Evolutionary conservation across 2,797 vertebrate genomes (phyloP), one percentile per base, ranked within the genome.

Genomic region (Arrhamphus sclerolepis): DNA sequence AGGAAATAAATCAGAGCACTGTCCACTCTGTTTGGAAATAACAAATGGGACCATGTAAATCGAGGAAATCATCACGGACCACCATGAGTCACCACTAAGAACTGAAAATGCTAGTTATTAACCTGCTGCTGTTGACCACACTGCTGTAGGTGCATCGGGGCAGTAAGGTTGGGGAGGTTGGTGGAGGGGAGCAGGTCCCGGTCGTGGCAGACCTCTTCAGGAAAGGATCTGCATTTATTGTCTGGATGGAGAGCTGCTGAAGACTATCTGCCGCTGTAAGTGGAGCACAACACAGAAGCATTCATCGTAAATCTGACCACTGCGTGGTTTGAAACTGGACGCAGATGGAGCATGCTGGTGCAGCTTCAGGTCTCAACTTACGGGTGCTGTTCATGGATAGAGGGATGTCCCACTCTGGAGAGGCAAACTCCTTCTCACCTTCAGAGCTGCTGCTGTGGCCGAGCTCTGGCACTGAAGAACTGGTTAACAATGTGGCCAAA

Each of bases 381-480:
- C 96, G 92, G 89, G 91, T 91, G 85, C 89, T 89, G 61, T 89
- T 85, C 86, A 94, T 95, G 82, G 91, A 90, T 59, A 97, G 81
- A 7, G 97, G 97, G 40, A 98, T 86, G 17, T 98, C 97, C 98
- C 98, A 99, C 83, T 99, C 98, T 0, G 98, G 97, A 5, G 94
- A 88, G 0, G 95, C 92, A 22, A 94, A 97, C 65, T 99, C 97
- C 80, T 98, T 98, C 84, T 99, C 97, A 14, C 97, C 98, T 78
- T 99, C 98, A 11, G 97, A 99, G 83, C 96, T 96, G 89, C 96
- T 98, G 89, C 95, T 97, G 80, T 95, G 96, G 64, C 95, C 93
- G 14, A 93, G 87, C 78, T 99, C 97, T 18, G 95, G 93, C 46
- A 90, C 91, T 2, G 92, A 93, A 78, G 91, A 80, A 63, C 86